Evolutionary conservation across 1,140 invertebrate genomes (phyloP), one percentile per base, ranked within the genome.

Genomic region (Drosophila ercepeae): DNA sequence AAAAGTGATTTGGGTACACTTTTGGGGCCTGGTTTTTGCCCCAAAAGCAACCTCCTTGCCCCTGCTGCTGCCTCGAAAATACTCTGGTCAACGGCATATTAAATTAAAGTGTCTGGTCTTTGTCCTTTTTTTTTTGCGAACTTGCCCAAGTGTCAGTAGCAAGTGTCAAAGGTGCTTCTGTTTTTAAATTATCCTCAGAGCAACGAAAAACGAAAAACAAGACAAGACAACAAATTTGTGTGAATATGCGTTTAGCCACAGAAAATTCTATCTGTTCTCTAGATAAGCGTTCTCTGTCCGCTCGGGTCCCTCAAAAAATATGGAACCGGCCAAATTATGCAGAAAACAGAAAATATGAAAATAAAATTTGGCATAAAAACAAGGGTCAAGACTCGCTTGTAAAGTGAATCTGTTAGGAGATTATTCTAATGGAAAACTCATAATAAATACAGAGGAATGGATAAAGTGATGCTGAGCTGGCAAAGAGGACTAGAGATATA

Each of bases 1-100:
- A 86, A 86, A 86, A 86, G 81, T 86, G 81, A 86, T 86, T 86
- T 86, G 81, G 81, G 81, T 86, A 77, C 73, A 86, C 81, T 82
- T 84, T 86, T 67, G 81, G 81, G 81, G 77, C 76, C 77, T 74
- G 79, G 61, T 67, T 78, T 75, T 61, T 48, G 49, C 45, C 23
- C 3, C 7, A 19, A 25, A 32, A 9, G 8, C n/a, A n/a, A 7
- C 14, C 32, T 41, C 36, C 34, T 42, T 39, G 13, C n/a, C 5
- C 6, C 46, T 36, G 2, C 36, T 50, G n/a, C n/a, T 45, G 11
- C 25, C 32, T 18, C 45, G 25, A 18, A 42, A 51, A 14, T 61
- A 49, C 59, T 54, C 81, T 86, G 81, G 58, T 86, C 82, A 81
- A 86, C 76, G 76, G 82, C 81, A 86, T 86, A 86, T 86, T 86